Base-by-base conservation (phyloP, 2,888 invertebrate genomes). In the Nomada lathburiana region DNA sequence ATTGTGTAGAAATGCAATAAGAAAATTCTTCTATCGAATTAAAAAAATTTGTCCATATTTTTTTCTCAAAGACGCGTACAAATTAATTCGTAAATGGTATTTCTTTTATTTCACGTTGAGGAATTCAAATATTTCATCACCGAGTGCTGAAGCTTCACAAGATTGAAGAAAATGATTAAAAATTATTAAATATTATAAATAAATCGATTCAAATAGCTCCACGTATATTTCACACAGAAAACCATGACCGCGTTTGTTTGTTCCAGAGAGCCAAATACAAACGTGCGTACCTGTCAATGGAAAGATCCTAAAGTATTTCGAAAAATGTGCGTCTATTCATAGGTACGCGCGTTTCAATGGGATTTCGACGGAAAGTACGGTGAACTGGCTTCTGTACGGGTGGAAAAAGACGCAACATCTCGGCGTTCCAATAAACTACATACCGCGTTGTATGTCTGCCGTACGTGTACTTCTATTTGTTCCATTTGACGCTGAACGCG, bases 341-440 rank as follows among this genome's bases (percentile, higher is more conserved):
- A n/a, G 47, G 4, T 11, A n/a, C 29, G 18, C 36, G 26, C 50
- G 47, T 60, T 44, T 16, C 53, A 59, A 76, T 44, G 20, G 16
- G 55, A 64, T 55, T 69, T 65, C 65, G 47, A 18, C 29, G 57
- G 47, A 67, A 62, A 53, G 18, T 29, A 18, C 26, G 26, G 16
- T 36, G 64, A 52, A 65, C 23, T 57, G n/a, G 69, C 16, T 29
- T 53, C 18, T 57, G 62, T 47, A 59, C 44, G 23, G 20, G 50
- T 64, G 57, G 53, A 73, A 78, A 70, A 53, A 26, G 57, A 76
- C 72, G 60, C 60, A 50, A 53, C 67, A 60, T 55, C 69, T 50
- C 71, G 26, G 77, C 76, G 75, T 76, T 86, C 78, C 77, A 83
- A 83, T 72, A 82, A 68, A 76, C 68, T 76, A 78, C 68, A 74